Evolutionary conservation across 2,797 vertebrate species (phyloP).

Genomic region (Phrynocephalus forsythii): DNA sequence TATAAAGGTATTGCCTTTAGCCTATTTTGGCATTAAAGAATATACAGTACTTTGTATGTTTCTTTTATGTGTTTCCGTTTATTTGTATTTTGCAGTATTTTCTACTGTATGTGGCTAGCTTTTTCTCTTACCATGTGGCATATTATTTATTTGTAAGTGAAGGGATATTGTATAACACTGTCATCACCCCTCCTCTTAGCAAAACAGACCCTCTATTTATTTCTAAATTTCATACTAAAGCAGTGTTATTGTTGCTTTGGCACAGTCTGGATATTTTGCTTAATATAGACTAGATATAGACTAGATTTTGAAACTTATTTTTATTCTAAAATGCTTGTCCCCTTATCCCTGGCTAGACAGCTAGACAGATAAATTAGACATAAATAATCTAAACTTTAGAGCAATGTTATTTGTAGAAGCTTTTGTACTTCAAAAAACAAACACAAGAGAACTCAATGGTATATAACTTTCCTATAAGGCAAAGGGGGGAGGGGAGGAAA

Average conservation of each 20-base stretch:
- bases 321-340: neutral
- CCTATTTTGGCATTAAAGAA: too few relatives aligned
- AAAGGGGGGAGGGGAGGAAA: neutral
- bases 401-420: conserved; percentile 10
- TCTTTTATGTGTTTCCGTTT: neutral
- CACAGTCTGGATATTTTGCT: neutral
- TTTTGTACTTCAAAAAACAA: conserved; percentile 1
- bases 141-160: neutral
- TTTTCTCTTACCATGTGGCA: neutral
- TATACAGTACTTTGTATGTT: neutral
- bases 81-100: accelerated
- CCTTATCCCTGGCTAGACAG: neutral
- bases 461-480: neutral
- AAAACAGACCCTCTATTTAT: neutral
- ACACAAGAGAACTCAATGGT: neutral
- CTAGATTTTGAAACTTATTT: neutral
- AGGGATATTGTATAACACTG: neutral
- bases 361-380: neutral
- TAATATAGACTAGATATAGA: neutral
- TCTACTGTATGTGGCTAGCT: neutral
- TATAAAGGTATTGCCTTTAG: too few relatives aligned
- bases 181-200: neutral
- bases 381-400: neutral
- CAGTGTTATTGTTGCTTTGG: conserved; percentile 18
- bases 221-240: neutral